Base-by-base conservation (phyloP, 2,888 invertebrate genomes). In the Pasiphila rectangulata region DNA sequence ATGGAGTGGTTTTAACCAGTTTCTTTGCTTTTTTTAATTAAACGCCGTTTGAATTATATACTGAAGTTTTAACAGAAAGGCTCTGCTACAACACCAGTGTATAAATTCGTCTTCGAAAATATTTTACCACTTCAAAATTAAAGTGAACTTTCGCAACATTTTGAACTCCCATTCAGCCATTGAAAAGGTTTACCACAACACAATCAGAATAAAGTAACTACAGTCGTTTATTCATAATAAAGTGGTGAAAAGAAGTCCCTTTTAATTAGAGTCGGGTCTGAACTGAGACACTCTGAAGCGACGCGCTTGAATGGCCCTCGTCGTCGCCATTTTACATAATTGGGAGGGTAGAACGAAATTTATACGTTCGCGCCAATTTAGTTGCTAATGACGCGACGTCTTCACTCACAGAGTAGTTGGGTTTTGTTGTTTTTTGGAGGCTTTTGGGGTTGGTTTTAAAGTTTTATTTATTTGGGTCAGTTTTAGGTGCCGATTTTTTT, bases 191-290 rank as follows among this genome's bases (percentile, higher is more conserved):
- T 50, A 47, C 53, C 63, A 64, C 69, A 72, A 71, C 73, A 46
- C 27, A 45, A 29, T 41, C 65, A 75, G 75, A 76, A 75, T 73
- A 72, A 61, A 64, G 64, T 63, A 67, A 58, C 67, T 64, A 61
- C 69, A 71, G 83, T 76, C 83, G 83, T 83, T 86, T 84, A 84
- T 85, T 77, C 71, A 84, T 83, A 86, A 86, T 86, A 83, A 79
- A 86, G 85, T 83, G 84, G 72, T 83, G 82, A 79, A 83, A 86
- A 86, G 84, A 86, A 83, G 82, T 75, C 76, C 70, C 77, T 79
- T 85, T 88, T 87, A 88, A 87, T 88, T 87, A 88, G 83, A 85
- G 84, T 80, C 79, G 86, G n/a, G n/a, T n/a, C n/a, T n/a, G n/a
- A n/a, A 83, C 80, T 81, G 86, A 83, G 84, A 82, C 80, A 81